Conservation (phyloP, 1,140 invertebrate genomes). For the Pentalonia nigronervosa region DNA sequence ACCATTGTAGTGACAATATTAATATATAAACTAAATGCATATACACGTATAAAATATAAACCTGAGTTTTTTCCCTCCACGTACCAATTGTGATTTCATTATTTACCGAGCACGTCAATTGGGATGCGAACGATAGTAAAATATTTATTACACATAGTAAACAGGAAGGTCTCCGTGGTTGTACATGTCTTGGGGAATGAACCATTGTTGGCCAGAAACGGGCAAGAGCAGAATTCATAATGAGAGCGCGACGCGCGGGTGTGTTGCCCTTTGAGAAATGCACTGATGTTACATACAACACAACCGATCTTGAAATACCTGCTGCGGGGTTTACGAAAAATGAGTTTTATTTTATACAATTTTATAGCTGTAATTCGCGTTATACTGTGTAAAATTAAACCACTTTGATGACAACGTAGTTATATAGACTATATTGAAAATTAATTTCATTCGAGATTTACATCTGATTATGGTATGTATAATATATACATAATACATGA, state of each 20-base stretch:
- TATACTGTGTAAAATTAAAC: neutral
- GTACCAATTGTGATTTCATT: slow-evolving; percentile 24
- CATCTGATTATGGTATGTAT: neutral
- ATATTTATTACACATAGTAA: slow-evolving; percentile 46
- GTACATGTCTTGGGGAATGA: slow-evolving; percentile 50
- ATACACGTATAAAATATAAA: neutral
- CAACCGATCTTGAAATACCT: slow-evolving; percentile 1
- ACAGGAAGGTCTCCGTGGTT: slow-evolving; percentile 50
- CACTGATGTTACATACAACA: neutral
- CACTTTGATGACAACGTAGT: neutral
- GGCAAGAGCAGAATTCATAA: slow-evolving; percentile 57
- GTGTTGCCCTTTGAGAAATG: slow-evolving; percentile 58
- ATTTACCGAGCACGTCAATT: slow-evolving; percentile 39
- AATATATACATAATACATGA: no score
- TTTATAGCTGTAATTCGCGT: neutral
- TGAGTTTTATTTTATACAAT: neutral
- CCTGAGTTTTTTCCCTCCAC: neutral
- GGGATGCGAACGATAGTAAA: slow-evolving; percentile 54
- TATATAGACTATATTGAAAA: neutral
- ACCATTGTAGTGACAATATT: slow-evolving; percentile 5
- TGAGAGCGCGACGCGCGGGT: slow-evolving; percentile 47
- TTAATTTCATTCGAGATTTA: neutral
- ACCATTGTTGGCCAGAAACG: slow-evolving; percentile 54
- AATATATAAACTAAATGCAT: neutral
- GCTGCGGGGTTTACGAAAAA: neutral